Evolutionary conservation across 2,888 invertebrate species (phyloP).

Genomic region (Conus canariensis): DNA sequence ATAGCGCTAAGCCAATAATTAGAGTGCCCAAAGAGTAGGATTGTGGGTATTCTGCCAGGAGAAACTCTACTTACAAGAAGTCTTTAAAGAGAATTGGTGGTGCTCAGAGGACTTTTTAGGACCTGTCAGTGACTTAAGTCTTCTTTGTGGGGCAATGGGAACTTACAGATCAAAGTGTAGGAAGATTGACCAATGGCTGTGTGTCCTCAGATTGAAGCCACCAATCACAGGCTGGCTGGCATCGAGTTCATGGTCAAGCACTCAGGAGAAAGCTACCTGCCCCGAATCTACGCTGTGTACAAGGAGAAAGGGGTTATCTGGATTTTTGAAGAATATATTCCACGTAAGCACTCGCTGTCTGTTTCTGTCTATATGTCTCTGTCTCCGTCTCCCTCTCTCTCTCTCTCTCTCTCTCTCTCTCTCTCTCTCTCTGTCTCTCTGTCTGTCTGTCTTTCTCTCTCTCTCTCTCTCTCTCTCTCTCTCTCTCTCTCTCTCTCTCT

Average conservation of each 20-base stretch:
- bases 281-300: slow-evolving; percentile 29
- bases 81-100: too few species aligned
- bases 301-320: background rate
- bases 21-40: too few species aligned
- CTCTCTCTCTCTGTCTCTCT: background rate
- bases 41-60: too few species aligned
- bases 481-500: slow-evolving; percentile 14
- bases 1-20: too few species aligned
- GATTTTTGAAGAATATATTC: slow-evolving; percentile 35
- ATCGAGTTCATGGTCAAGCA: background rate
- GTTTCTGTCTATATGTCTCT: background rate
- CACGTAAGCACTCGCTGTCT: background rate
- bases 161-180: too few species aligned
- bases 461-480: background rate
- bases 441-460: slow-evolving; percentile 3
- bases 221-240: background rate
- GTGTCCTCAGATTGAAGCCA: background rate
- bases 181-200: background rate
- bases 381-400: background rate
- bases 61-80: too few species aligned
- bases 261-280: background rate
- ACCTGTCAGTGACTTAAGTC: too few species aligned
- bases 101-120: too few species aligned
- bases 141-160: too few species aligned
- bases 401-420: background rate